Evolutionary conservation across 2,113 vertebrate genomes (phyloP), one percentile per base, ranked within the genome.

Genomic region (Bombycilla garrulus): DNA sequence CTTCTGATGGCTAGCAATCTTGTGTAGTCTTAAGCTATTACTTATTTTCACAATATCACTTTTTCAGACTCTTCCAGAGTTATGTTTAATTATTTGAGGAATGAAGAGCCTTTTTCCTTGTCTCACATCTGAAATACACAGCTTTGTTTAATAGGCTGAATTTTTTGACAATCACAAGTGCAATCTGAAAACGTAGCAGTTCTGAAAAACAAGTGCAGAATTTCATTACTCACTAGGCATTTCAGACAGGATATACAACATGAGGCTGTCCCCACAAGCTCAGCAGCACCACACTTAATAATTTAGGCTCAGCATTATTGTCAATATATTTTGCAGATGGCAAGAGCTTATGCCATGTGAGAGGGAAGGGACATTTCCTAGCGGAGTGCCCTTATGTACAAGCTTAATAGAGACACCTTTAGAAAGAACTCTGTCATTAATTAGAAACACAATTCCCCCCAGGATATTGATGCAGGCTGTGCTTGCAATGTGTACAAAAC

Each of bases 391-490:
- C 53, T 88, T 51, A 81, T 31, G 76, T 78, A 77, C 61, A 71
- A 71, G 53, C 57, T 95, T 95, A 88, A 93, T 84, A 92, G 80
- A 96, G 80, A 53, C 83, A 92, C 95, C 88, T 96, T 88, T 88
- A 88, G 65, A 74, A 74, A 84, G 69, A 72, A 61, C 77, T 90
- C 60, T 92, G 61, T 65, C 5, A 1, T 79, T 94, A 95, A 96
- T 94, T 95, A 96, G 82, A 86, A 81, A 74, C 61, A 71, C 72
- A 74, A 0, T 84, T 86, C 48, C 83, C 91, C 48, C 83, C 38
- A 57, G 93, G 88, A 88, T 84, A 94, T 45, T 61, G 92, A 86
- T 96, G 82, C 88, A 93, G 93, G 40, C 93, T 92, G 88, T 96
- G 85, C 65, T 80, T 94, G 83, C 93, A 92, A 71, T 26, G 80